Percentiles rank a stretch among this genome's conserved stretches.
These are phyloP conservation scores for Chaetophractus vellerosus DNA, from an alignment of 2,797 vertebrate species.

Conservation along the genomic window DNA sequence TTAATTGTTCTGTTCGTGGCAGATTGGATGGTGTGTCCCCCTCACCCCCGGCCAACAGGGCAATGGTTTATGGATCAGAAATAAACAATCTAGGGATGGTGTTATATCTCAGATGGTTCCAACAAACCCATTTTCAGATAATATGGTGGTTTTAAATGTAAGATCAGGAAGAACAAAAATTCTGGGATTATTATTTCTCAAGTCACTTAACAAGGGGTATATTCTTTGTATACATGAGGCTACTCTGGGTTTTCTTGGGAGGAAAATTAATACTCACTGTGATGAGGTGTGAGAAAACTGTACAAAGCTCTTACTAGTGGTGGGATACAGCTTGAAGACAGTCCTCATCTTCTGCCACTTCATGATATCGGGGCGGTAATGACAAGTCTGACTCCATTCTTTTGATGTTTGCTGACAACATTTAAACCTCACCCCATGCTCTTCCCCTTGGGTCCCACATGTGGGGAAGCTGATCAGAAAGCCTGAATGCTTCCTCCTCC, in stretches of 20 bases:
- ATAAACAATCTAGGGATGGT: too few relatives aligned
- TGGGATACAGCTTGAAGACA: background rate
- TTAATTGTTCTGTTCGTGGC: background rate
- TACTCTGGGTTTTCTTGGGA: background rate
- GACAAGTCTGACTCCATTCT: too few relatives aligned
- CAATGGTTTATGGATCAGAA: background rate
- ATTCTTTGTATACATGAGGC: background rate
- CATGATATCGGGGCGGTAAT: background rate
- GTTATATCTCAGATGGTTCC: background rate
- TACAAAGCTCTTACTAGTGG: background rate
- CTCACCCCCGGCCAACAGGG: background rate
- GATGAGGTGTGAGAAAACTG: background rate
- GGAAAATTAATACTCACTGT: background rate
- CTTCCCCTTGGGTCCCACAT: too few relatives aligned
- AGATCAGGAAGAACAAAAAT: constrained; percentile 5
- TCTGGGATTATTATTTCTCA: background rate
- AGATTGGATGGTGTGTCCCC: background rate
- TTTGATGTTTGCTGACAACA: too few relatives aligned
- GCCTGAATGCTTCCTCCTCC: too few relatives aligned
- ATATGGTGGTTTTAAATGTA: background rate
- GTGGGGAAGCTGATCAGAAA: too few relatives aligned
- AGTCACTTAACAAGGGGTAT: background rate
- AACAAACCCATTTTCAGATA: background rate
- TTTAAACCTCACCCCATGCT: too few relatives aligned
- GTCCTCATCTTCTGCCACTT: background rate